Conservation (phyloP, 2,113 vertebrate genomes). For the Regulus satrapa region DNA sequence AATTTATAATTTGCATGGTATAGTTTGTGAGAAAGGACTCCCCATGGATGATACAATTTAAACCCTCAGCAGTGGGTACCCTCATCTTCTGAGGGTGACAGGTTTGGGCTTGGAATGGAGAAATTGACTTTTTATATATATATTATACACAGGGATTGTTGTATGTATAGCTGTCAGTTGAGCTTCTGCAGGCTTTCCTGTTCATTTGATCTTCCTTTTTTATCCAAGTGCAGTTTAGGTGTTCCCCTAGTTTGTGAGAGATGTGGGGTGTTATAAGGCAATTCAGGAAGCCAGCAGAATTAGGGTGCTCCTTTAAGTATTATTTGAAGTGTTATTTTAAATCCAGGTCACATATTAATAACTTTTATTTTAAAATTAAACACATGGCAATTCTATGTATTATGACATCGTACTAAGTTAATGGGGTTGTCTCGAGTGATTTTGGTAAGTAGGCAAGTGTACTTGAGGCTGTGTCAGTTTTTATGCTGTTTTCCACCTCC, state of each 20-base stretch:
- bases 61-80: accelerated
- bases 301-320: neutral
- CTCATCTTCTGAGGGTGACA: neutral
- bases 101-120: neutral
- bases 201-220: neutral
- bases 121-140: neutral
- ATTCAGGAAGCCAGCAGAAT: neutral
- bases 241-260: neutral
- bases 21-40: neutral
- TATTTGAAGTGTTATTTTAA: neutral
- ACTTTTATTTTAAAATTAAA: neutral
- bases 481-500: neutral
- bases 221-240: neutral
- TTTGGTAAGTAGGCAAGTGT: neutral
- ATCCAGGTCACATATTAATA: neutral
- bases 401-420: neutral
- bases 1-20: neutral
- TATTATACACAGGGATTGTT: neutral
- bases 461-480: neutral
- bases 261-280: neutral
- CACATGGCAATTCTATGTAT: neutral
- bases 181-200: neutral
- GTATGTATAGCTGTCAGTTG: neutral
- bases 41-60: accelerated
- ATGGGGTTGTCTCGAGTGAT: neutral